Base-by-base conservation (phyloP, 1,140 invertebrate genomes). In the Cataglyphis hispanica region DNA sequence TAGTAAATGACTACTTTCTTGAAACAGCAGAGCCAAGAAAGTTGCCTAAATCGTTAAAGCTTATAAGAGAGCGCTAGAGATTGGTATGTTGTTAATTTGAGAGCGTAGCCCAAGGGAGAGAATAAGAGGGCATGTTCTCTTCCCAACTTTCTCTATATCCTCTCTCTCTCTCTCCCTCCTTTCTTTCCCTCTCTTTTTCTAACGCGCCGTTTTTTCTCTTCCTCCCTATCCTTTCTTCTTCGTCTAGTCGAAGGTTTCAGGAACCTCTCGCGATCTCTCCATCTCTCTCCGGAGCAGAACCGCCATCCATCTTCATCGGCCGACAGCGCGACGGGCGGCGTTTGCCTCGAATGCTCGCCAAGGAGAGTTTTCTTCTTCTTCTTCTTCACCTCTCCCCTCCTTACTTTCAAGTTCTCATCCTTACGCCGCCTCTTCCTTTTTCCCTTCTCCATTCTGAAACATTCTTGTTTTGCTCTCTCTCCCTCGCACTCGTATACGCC, bases 271-370 rank as follows among this genome's bases (percentile, higher is more conserved):
- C 90, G 89, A 84, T 90, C 87, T 84, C 56, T 89, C 85, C 84
- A 78, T 91, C 84, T 91, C 70, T 87, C 58, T 84, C 67, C 64
- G 70, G 56, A 86, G 91, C 89, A 93, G 92, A 94, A 92, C 92
- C 94, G 93, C 94, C 93, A 95, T 95, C 93, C 94, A 93, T 95
- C 95, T 95, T 95, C 95, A 95, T 95, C 95, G 95, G 95, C 91
- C 94, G 95, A 95, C 95, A 95, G 95, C 95, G 90, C 95, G 93
- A 95, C 95, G 95, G 95, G 94, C 94, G 94, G 95, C 94, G 93
- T 95, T 95, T 95, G 94, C 94, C 93, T 95, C 95, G 94, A 95
- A 95, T 94, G 93, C 94, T 94, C 94, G 92, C 94, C 93, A 93
- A 94, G 91, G 92, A 93, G 92, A 93, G 93, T 94, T 94, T 93